These are phyloP conservation scores for Cyprinodon variegatus DNA, from an alignment of 2,113 vertebrate species.

Conservation along the genomic window DNA sequence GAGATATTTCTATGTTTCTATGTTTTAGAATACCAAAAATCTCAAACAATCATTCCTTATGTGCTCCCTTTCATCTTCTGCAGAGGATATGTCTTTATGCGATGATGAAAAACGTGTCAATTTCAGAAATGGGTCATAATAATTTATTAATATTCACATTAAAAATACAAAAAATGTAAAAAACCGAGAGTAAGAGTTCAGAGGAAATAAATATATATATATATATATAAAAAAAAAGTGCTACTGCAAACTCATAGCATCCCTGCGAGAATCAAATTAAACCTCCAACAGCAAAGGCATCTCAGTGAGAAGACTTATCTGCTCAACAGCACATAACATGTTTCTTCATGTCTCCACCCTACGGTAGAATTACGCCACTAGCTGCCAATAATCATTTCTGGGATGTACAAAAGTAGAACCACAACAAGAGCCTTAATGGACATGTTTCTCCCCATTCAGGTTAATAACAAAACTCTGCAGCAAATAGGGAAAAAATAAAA, in stretches of 20 bases:
- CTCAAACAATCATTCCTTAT: background rate
- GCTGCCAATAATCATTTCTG: background rate
- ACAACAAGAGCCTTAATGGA: background rate
- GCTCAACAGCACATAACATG: background rate
- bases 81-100: background rate
- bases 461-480: background rate
- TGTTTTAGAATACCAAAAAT: background rate
- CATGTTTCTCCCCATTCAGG: background rate
- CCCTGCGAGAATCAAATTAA: conserved; percentile 2
- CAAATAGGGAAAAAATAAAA: background rate
- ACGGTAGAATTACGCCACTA: background rate
- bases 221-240: too few species aligned
- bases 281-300: background rate
- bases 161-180: background rate
- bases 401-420: background rate
- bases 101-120: background rate
- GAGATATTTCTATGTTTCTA: background rate
- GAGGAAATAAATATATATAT: too few species aligned
- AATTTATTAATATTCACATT: background rate
- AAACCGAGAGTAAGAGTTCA: background rate
- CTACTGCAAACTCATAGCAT: background rate
- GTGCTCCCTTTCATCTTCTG: background rate
- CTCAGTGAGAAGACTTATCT: background rate
- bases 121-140: background rate
- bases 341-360: background rate